Base-by-base conservation (phyloP, 1,140 invertebrate species). In the Sarcophaga bullata region DNA sequence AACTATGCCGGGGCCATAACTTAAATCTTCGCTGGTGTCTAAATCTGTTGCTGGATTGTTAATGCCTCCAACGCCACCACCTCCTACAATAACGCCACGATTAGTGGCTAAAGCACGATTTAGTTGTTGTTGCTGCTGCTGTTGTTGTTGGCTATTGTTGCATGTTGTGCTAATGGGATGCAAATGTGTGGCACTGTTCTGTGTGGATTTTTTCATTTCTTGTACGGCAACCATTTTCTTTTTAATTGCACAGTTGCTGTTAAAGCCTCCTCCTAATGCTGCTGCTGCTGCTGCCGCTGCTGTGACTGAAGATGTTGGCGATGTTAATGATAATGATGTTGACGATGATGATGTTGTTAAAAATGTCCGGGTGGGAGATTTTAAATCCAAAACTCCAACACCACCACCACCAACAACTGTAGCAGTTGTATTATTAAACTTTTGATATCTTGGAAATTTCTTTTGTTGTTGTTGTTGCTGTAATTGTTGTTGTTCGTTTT, bases 1-100 rank as follows among this genome's bases (percentile, higher is more conserved):
- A 6, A 98, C 97, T 86, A 98, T 97, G 8, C 97, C 97, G 10
- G 97, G 97, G 0, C 97, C 97, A 91, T 98, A 98, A 85, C 95
- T 94, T 19, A 97, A 90, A 86, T 97, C 96, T 90, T 97, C 95
- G 80, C 83, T 86, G 72, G 83, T 85, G 85, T 84, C 87, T 15
- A 85, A 85, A 19, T 85, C 82, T n/a, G 48, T 84, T 46, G 54
- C 37, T 47, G 73, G 10, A 80, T 52, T 17, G 68, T 52, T n/a
- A 54, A 80, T 47, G 8, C 48, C 37, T 25, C 80, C 49, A 49
- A 15, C 62, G 19, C 75, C 82, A 73, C 68, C 80, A 15, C 68
- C 84, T 47, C 48, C 80, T n/a, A 48, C 48, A 78, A 50, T 54
- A 15, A 50, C 81, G 17, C 17, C n/a, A 46, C 78, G 80, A 81